Conservation (phyloP, 2,888 invertebrate genomes). For the Nyleta sp. region DNA sequence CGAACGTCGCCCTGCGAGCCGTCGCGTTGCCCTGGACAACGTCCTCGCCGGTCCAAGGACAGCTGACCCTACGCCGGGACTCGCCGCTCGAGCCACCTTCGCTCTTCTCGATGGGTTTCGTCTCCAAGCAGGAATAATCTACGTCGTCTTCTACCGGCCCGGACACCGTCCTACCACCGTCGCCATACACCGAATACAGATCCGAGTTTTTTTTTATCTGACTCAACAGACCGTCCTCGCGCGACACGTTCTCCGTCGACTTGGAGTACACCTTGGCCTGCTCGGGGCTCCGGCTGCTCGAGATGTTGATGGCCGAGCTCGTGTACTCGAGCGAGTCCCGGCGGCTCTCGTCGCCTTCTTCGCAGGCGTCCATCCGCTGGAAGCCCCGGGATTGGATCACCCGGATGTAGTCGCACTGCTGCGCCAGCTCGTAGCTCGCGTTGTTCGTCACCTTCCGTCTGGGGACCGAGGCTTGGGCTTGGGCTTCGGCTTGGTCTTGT, state of each 20-base stretch:
- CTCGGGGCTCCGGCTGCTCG: conserved; percentile 25
- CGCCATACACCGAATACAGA: conserved; percentile 79
- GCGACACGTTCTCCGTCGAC: conserved; percentile 68
- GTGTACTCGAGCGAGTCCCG: conserved; percentile 53
- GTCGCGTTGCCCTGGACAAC: not conserved
- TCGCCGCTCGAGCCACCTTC: too few species aligned
- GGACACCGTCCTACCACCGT: conserved; percentile 70
- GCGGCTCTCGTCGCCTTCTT: conserved; percentile 75
- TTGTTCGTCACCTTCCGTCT: conserved; percentile 69
- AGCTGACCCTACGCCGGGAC: not conserved
- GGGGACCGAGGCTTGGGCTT: conserved; percentile 28
- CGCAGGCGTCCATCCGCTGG: conserved; percentile 78
- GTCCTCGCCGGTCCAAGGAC: not conserved
- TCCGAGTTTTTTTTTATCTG: conserved; percentile 83
- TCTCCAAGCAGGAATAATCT: conserved; percentile 80
- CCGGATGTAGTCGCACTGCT: conserved; percentile 77
- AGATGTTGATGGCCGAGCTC: conserved; percentile 69
- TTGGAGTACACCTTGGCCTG: conserved; percentile 66
- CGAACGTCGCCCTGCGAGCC: conserved; percentile 29
- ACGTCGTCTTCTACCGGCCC: conserved; percentile 76
- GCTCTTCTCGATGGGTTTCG: conserved; percentile 75
- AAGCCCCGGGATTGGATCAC: conserved; percentile 70
- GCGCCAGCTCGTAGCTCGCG: conserved; percentile 78
- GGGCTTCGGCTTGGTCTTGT: too few species aligned
- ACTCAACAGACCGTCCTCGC: conserved; percentile 70